Evolutionary conservation across 2,797 vertebrate genomes (phyloP).

Genomic region (Pipistrellus pygmaeus): DNA sequence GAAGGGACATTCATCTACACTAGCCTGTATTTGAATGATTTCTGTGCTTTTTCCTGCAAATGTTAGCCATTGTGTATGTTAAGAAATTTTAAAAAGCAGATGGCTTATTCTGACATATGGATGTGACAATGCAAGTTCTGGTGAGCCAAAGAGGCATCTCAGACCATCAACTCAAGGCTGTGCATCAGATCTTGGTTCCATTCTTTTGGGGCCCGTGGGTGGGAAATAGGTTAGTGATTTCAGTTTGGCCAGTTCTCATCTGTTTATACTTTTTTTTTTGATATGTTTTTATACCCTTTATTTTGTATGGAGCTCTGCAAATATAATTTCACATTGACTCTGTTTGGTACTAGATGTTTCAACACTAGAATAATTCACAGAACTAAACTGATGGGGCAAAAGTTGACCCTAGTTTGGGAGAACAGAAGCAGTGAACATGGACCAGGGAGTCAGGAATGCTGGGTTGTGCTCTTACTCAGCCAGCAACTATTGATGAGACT

Average conservation of each 20-base stretch:
- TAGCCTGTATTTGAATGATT: background rate
- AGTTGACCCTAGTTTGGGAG: background rate
- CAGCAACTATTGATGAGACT: background rate
- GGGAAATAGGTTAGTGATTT: background rate
- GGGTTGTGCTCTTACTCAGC: background rate
- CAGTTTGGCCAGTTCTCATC: background rate
- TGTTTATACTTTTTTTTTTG: background rate
- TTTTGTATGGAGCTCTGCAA: background rate
- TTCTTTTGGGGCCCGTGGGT: background rate
- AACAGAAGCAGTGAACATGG: background rate
- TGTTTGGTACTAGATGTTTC: background rate
- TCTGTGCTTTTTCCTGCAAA: background rate
- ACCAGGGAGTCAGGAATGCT: background rate
- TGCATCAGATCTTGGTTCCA: background rate
- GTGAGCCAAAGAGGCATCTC: background rate
- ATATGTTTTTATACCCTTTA: background rate
- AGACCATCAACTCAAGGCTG: background rate
- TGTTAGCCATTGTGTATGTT: background rate
- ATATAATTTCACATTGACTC: background rate
- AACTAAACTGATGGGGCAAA: background rate
- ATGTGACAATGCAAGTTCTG: slow-evolving; percentile 18
- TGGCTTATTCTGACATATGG: background rate
- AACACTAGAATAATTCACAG: background rate
- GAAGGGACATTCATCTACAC: background rate
- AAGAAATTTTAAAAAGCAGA: background rate